Evolutionary conservation across 2,797 vertebrate genomes (phyloP).

Genomic region (Phrynocephalus guinanensis): DNA sequence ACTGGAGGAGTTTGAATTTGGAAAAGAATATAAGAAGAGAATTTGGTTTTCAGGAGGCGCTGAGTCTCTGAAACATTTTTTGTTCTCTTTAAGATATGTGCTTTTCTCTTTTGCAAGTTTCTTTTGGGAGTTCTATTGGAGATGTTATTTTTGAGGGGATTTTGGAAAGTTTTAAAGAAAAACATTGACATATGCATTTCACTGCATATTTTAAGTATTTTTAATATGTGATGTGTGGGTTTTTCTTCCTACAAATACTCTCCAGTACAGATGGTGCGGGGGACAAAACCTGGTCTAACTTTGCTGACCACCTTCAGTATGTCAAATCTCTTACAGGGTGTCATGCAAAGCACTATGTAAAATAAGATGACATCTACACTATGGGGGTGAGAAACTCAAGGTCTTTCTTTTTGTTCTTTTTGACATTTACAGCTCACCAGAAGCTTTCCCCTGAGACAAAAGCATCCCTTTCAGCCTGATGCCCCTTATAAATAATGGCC

Average conservation of each 20-base stretch:
- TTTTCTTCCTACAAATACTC: neutral
- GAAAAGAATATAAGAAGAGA: neutral
- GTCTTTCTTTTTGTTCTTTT: too few species aligned
- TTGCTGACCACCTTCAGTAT: neutral
- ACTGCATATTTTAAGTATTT: neutral
- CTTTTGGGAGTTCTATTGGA: neutral
- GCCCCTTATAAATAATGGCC: too few species aligned
- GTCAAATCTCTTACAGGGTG: neutral
- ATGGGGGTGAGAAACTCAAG: too few species aligned
- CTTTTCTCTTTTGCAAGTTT: too few species aligned
- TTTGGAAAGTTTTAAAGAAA: neutral
- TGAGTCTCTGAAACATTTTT: neutral
- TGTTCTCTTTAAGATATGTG: too few species aligned
- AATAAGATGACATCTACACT: neutral
- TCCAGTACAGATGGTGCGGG: slow-evolving; percentile 2
- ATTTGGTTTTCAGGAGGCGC: neutral
- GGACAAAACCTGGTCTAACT: slow-evolving; percentile 6
- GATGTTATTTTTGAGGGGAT: neutral
- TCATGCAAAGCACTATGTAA: neutral
- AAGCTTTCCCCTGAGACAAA: neutral
- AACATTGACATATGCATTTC: slow-evolving; percentile 19
- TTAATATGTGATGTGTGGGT: neutral
- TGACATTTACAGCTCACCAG: too few species aligned
- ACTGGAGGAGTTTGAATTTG: neutral
- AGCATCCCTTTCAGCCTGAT: neutral